Conservation (phyloP, 2,113 vertebrate genomes). For the Proteles cristata region DNA sequence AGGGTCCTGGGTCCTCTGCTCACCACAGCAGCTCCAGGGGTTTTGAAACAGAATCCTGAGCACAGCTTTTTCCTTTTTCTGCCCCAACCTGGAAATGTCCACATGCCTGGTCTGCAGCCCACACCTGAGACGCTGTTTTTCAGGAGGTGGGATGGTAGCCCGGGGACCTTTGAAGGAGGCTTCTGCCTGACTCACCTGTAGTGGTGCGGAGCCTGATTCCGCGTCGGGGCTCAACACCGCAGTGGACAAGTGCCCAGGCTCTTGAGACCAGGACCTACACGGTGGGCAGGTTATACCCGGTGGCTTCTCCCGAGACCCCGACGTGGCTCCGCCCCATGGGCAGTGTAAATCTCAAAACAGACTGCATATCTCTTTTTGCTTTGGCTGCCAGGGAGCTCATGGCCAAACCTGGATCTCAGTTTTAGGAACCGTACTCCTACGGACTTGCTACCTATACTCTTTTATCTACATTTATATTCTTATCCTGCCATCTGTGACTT, state of each 20-base stretch:
- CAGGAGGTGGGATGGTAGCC: background rate
- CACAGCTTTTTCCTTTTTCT: background rate
- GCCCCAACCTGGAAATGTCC: background rate
- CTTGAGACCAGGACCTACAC: fast-evolving
- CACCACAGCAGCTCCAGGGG: background rate
- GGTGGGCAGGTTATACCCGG: background rate
- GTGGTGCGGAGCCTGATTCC: background rate
- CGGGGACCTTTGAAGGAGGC: background rate
- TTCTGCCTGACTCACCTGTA: background rate
- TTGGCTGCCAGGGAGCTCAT: background rate
- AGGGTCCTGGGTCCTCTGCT: background rate
- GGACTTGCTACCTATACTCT: background rate
- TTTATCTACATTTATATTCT: background rate
- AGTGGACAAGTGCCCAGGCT: background rate
- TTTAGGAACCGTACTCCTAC: background rate
- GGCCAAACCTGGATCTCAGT: background rate
- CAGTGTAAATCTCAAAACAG: background rate
- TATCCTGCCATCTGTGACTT: background rate
- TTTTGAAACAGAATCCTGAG: background rate
- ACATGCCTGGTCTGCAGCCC: background rate
- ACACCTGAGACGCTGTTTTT: background rate
- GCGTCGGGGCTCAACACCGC: background rate
- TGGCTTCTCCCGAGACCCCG: background rate
- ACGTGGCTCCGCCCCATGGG: background rate
- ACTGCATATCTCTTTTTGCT: background rate